These are phyloP conservation scores for Chrysochloris asiatica DNA, from an alignment of 2,113 vertebrate species.

Conservation along the genomic window DNA sequence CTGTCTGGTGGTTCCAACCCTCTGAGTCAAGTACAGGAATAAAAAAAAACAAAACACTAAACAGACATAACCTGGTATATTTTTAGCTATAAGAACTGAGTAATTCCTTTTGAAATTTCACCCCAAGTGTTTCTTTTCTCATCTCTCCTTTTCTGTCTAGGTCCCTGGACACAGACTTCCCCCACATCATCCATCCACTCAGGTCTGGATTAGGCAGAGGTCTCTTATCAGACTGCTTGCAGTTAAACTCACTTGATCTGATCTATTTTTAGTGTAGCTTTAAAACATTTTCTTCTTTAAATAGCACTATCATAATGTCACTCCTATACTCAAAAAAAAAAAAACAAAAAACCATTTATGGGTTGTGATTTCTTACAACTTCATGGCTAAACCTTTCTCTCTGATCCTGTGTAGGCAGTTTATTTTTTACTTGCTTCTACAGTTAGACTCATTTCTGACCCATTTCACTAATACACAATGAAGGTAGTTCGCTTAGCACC, in stretches of 20 bases:
- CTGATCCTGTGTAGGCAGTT: not conserved
- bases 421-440: conserved; percentile 44
- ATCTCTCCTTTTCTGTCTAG: not conserved
- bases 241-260: conserved; percentile 59
- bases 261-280: conserved; percentile 74
- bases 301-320: conserved; percentile 62
- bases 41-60: not conserved
- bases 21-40: not conserved
- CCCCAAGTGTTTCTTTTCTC: not conserved
- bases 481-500: not conserved
- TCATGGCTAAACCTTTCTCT: conserved; percentile 40
- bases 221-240: conserved; percentile 48
- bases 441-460: conserved; percentile 1
- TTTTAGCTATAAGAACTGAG: not conserved
- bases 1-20: not conserved
- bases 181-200: not conserved
- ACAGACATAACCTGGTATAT: not conserved
- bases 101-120: not conserved
- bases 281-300: conserved; percentile 70
- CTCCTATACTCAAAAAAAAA: conserved; percentile 54
- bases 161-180: not conserved
- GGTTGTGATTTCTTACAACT: conserved; percentile 60
- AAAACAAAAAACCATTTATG: conserved; percentile 60
- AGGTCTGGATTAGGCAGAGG: conserved; percentile 3
- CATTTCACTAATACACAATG: not conserved